phyloP scores from a whole-genome alignment of 2,888 invertebrate genomes.

The Serrognathus titanus region DNA sequence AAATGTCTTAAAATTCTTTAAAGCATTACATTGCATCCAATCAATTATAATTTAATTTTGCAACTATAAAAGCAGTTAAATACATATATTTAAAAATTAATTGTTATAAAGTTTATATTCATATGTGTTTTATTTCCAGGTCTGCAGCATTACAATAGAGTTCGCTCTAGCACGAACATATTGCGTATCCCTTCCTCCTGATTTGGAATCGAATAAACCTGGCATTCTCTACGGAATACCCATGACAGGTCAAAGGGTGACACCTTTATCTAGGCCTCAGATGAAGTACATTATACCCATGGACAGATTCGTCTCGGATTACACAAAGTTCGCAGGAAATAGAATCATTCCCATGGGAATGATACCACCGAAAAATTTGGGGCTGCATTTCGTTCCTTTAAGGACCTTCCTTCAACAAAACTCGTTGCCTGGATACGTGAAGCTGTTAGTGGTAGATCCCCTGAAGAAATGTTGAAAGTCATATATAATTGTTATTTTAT shows the following conservation, averaged over 20 bases:
- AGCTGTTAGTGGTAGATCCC: conserved; percentile 4
- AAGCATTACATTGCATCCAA: too few relatives aligned
- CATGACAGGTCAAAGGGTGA: neutral
- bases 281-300: conserved; percentile 8
- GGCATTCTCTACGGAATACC: neutral
- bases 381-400: conserved; percentile 6
- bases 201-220: neutral
- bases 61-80: too few relatives aligned
- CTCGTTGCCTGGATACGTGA: conserved; percentile 3
- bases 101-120: too few relatives aligned
- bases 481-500: neutral
- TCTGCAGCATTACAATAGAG: too few relatives aligned
- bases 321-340: neutral
- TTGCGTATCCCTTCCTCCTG: too few relatives aligned
- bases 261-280: neutral
- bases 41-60: too few relatives aligned
- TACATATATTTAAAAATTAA: too few relatives aligned
- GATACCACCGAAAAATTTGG: conserved; percentile 3
- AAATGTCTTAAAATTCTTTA: too few relatives aligned
- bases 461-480: neutral
- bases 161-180: too few relatives aligned
- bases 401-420: neutral
- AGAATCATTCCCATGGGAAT: neutral
- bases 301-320: neutral
- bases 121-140: too few relatives aligned